Evolutionary conservation across 1,140 invertebrate genomes (phyloP).

Genomic region (Pseudomyrmex sp.): DNA sequence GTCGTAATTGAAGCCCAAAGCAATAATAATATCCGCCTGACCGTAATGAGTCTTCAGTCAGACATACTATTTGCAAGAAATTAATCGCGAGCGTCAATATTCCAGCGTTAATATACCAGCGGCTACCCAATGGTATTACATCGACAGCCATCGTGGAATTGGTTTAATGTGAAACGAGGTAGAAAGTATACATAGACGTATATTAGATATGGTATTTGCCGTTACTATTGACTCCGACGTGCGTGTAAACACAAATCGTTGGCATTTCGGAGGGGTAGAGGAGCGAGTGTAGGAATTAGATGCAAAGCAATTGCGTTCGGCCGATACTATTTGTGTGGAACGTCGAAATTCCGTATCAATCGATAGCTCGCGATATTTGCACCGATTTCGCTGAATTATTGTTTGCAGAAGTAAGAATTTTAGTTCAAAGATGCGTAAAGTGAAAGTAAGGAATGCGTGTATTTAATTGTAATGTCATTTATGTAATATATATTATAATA

Average conservation of each 20-base stretch:
- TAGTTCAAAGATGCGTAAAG: not conserved
- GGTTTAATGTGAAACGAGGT: constrained; percentile 62
- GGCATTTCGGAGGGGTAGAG: constrained; percentile 15
- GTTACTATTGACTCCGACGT: constrained; percentile 55
- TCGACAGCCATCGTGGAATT: constrained; percentile 47
- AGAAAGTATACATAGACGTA: constrained; percentile 62
- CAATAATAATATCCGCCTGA: constrained; percentile 5
- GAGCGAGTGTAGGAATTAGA: constrained; percentile 32
- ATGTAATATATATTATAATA: not conserved
- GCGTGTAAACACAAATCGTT: constrained; percentile 58
- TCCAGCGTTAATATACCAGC: constrained; percentile 17
- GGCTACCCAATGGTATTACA: constrained; percentile 44
- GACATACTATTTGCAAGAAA: constrained; percentile 56
- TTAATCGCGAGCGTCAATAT: constrained; percentile 55
- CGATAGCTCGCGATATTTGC: constrained; percentile 16
- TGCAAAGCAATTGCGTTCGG: constrained; percentile 44
- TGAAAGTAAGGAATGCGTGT: not conserved
- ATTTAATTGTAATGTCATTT: too few species aligned
- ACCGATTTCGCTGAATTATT: not conserved
- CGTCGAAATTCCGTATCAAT: constrained; percentile 41
- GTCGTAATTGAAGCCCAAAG: constrained; percentile 23
- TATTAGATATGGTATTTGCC: constrained; percentile 58
- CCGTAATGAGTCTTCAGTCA: constrained; percentile 38
- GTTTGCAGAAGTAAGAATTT: constrained; percentile 16
- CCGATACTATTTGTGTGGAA: constrained; percentile 54